These are phyloP conservation scores for Antheraea mylitta DNA, from an alignment of 1,140 invertebrate species.

Conservation along the genomic window DNA sequence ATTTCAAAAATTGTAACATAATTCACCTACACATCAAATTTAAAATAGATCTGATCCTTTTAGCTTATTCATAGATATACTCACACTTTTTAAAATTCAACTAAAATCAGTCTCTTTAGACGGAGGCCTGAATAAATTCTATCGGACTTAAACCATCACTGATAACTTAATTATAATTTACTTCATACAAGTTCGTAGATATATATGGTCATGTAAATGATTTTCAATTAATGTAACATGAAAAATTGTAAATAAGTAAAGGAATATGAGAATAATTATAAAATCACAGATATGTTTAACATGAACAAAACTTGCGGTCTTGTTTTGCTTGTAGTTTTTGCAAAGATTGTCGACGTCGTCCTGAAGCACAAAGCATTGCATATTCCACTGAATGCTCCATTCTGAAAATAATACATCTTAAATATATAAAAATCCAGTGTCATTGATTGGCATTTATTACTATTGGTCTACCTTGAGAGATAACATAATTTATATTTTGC, in stretches of 20 bases:
- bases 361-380: slow-evolving; percentile 73
- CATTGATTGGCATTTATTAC: no score
- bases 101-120: slow-evolving; percentile 52
- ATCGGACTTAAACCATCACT: background rate
- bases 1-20: no score
- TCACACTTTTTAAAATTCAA: background rate
- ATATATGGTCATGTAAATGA: background rate
- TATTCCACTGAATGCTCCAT: slow-evolving; percentile 77
- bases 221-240: slow-evolving; percentile 6
- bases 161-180: background rate
- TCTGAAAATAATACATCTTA: slow-evolving; percentile 36
- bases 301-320: slow-evolving; percentile 60
- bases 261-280: slow-evolving; percentile 27
- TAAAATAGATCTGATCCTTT: background rate
- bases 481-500: no score
- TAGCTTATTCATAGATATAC: slow-evolving; percentile 9
- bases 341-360: slow-evolving; percentile 59
- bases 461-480: no score
- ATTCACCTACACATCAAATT: no score
- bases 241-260: slow-evolving; percentile 14
- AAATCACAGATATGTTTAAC: slow-evolving; percentile 51
- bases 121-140: slow-evolving; percentile 16
- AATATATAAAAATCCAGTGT: no score
- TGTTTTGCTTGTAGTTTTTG: slow-evolving; percentile 68
- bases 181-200: background rate